Percentiles rank a stretch among this genome's conserved stretches.
Conservation (phyloP, 2,797 vertebrate species). For the Sebastes itinus region DNA sequence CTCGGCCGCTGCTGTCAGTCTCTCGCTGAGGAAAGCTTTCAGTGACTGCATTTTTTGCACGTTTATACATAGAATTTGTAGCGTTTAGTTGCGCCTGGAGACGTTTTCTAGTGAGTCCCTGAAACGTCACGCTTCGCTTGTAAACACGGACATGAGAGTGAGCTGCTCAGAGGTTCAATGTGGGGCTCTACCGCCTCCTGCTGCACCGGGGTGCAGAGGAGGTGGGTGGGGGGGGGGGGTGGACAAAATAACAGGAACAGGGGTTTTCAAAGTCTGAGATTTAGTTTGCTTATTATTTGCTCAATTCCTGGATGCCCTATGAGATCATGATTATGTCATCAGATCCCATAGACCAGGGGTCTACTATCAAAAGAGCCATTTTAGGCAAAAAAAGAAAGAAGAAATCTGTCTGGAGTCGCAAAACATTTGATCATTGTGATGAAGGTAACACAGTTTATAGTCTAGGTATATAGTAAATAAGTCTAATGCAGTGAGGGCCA, state of each 20-base stretch:
- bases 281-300: too few species aligned
- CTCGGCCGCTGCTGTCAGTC: slow-evolving; percentile 70
- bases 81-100: background rate
- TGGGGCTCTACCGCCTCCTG: slow-evolving; percentile 37
- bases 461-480: too few species aligned
- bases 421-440: too few species aligned
- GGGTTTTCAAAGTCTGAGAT: background rate
- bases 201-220: slow-evolving; percentile 34
- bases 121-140: slow-evolving; percentile 77
- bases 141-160: slow-evolving; percentile 73
- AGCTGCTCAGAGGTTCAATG: background rate
- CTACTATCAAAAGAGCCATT: too few species aligned
- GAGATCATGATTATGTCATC: too few species aligned
- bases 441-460: too few species aligned
- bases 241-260: too few species aligned
- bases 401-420: too few species aligned
- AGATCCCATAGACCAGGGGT: too few species aligned
- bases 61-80: fast-evolving
- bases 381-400: too few species aligned
- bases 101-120: slow-evolving; percentile 39
- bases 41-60: slow-evolving; percentile 59
- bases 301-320: too few species aligned
- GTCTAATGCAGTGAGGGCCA: too few species aligned
- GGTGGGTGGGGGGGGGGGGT: background rate
- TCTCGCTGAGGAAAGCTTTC: slow-evolving; percentile 67